Conservation (phyloP, 2,888 invertebrate species). For the Archips xylosteana region DNA sequence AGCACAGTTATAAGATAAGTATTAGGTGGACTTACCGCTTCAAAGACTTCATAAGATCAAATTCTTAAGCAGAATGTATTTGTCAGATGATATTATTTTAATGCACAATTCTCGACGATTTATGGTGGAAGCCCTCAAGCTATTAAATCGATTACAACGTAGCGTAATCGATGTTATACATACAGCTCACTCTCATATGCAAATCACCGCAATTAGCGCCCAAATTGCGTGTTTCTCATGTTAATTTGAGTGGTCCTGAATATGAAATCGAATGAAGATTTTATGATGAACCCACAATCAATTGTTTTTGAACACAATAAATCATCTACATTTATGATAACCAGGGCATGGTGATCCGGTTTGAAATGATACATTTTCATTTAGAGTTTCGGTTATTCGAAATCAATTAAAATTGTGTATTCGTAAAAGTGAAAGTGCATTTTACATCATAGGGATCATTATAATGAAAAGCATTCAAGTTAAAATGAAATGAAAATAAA, state of each 20-base stretch:
- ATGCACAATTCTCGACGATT: background rate
- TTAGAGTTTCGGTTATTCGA: no score
- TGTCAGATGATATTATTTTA: background rate
- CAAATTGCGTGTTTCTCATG: conserved; percentile 12
- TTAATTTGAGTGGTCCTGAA: conserved; percentile 15
- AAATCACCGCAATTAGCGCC: conserved; percentile 23
- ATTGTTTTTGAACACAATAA: background rate
- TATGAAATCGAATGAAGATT: background rate
- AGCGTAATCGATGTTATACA: conserved; percentile 6
- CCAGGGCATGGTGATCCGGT: no score
- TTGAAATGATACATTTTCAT: no score
- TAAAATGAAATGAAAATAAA: no score
- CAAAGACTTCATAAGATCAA: no score
- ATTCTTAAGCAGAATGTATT: no score
- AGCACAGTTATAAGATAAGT: no score
- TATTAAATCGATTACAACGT: conserved; percentile 28
- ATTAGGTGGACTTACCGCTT: no score
- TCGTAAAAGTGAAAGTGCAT: no score
- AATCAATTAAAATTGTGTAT: no score
- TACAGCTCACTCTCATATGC: conserved; percentile 16
- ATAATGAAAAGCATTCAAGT: no score
- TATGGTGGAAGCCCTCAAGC: background rate
- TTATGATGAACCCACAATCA: background rate
- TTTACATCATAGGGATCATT: no score
- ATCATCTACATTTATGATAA: background rate